phyloP scores from a whole-genome alignment of 2,797 vertebrate genomes.

The Helarctos malayanus region DNA sequence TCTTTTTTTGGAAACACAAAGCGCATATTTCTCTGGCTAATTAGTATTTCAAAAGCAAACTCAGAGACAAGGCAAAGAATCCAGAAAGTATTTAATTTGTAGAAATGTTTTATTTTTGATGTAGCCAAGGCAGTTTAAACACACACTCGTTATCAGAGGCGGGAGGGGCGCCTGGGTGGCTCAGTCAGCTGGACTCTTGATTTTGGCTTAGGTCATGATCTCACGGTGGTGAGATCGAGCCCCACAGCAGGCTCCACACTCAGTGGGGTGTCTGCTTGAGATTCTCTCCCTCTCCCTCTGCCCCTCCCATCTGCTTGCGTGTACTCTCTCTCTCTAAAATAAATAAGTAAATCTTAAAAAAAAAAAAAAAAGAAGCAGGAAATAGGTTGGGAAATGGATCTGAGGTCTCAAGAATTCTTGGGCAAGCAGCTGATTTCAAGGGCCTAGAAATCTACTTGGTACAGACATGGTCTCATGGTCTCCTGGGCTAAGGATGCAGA shows the following conservation, averaged over 20 bases:
- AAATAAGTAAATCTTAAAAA: background rate
- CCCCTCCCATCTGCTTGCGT: rapidly evolving
- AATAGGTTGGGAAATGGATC: background rate
- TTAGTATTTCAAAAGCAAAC: constrained; percentile 69
- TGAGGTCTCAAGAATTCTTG: background rate
- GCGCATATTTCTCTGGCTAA: constrained; percentile 58
- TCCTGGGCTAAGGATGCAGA: background rate
- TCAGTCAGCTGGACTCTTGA: background rate
- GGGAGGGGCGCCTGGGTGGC: background rate
- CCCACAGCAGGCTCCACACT: background rate
- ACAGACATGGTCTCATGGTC: too few relatives aligned
- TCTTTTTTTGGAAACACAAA: constrained; percentile 53
- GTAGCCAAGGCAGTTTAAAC: constrained; percentile 13
- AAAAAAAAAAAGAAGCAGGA: background rate
- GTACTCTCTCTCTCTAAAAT: background rate
- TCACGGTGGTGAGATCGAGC: background rate
- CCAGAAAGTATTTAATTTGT: constrained; percentile 61
- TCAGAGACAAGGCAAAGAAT: constrained; percentile 55
- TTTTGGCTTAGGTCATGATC: background rate
- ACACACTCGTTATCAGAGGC: background rate
- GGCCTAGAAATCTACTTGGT: background rate
- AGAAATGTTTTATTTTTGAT: constrained; percentile 70
- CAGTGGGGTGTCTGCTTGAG: background rate
- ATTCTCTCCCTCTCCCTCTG: background rate
- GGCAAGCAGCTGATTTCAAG: background rate